A percentile compares a stretch with the other conserved stretches of the same genome.
These are phyloP conservation scores for Tamias sibiricus DNA, from an alignment of 2,113 vertebrate genomes.

Conservation along the genomic window DNA sequence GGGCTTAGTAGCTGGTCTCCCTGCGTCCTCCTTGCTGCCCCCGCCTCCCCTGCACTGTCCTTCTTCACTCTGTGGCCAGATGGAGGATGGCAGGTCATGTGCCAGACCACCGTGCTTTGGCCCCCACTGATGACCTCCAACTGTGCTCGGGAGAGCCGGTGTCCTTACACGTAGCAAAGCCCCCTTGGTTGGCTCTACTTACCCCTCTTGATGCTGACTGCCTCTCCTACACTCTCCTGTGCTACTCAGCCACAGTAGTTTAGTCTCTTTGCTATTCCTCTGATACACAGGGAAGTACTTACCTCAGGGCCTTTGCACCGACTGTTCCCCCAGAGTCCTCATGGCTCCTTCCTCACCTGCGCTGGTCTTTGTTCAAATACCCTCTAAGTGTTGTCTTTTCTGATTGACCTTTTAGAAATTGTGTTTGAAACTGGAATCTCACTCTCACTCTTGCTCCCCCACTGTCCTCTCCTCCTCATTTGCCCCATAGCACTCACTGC, in stretches of 20 bases:
- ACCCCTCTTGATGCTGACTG: background rate
- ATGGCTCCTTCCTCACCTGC: background rate
- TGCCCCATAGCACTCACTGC: too few species aligned
- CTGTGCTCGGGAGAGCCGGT: background rate
- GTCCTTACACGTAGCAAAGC: background rate
- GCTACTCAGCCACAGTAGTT: background rate
- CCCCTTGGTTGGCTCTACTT: background rate
- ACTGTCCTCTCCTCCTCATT: background rate
- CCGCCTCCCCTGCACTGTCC: background rate
- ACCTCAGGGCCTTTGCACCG: background rate
- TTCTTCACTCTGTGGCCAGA: background rate
- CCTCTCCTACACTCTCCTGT: background rate
- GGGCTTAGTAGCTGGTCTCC: background rate
- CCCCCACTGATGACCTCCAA: too few species aligned
- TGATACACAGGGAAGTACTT: fast-evolving
- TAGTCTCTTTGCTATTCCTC: background rate
- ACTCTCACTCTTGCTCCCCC: background rate
- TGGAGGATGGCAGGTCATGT: too few species aligned
- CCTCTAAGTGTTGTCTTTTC: background rate
- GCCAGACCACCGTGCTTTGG: background rate
- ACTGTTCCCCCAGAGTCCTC: background rate
- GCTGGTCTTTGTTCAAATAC: background rate
- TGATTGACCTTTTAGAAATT: background rate
- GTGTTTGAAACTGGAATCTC: background rate
- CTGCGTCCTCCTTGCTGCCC: too few species aligned